A percentile compares a stretch with the other conserved stretches of the same genome.
Evolutionary conservation across 1,140 invertebrate species (phyloP).

Genomic region (Dinothrombium tinctorium): DNA sequence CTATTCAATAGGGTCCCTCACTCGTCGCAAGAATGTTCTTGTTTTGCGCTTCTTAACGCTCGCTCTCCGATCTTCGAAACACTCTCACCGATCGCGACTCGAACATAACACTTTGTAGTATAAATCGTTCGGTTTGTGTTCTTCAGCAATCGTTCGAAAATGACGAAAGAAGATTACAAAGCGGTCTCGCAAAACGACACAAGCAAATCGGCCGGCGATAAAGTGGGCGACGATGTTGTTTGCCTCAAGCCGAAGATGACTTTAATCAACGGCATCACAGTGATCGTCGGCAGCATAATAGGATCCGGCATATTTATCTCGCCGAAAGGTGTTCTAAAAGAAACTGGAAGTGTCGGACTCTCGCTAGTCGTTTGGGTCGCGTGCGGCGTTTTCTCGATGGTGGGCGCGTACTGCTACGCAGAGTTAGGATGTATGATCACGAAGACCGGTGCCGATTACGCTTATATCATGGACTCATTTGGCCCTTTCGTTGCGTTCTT

Average conservation of each 20-base stretch:
- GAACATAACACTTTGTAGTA: too few species aligned
- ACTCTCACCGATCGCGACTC: too few species aligned
- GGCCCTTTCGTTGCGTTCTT: conserved; percentile 34
- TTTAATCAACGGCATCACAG: conserved; percentile 67
- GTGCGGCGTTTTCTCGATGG: conserved; percentile 62
- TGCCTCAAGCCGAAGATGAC: conserved; percentile 74
- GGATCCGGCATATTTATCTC: conserved; percentile 85
- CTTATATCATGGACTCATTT: conserved; percentile 89
- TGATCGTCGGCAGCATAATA: conserved; percentile 83
- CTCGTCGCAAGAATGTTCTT: too few species aligned
- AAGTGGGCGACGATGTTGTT: conserved; percentile 3
- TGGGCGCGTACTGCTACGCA: conserved; percentile 79
- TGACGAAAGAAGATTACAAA: too few species aligned
- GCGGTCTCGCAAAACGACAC: too few species aligned
- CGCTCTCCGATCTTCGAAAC: too few species aligned
- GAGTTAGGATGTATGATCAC: conserved; percentile 66
- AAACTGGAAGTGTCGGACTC: conserved; percentile 65
- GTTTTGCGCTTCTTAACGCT: too few species aligned
- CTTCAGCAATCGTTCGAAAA: too few species aligned
- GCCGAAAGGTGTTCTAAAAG: conserved; percentile 56
- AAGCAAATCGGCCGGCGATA: too few species aligned
- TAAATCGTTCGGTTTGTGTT: too few species aligned
- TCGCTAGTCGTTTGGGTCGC: conserved; percentile 63
- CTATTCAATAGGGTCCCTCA: too few species aligned
- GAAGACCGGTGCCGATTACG: conserved; percentile 62